These are phyloP conservation scores for Apodemus speciosus DNA, from an alignment of 2,113 vertebrate species.

Conservation along the genomic window DNA sequence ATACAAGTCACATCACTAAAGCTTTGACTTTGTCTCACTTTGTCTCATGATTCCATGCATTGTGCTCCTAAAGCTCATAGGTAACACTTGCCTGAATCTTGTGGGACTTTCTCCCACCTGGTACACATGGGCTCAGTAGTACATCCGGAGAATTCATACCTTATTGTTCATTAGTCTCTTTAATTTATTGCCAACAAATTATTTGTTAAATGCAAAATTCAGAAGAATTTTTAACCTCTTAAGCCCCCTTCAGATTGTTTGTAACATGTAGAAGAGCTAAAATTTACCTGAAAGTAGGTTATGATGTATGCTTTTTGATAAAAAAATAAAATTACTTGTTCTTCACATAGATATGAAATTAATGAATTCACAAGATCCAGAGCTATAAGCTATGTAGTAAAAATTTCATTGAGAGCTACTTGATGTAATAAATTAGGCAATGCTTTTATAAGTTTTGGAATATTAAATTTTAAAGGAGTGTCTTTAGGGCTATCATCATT, in stretches of 20 bases:
- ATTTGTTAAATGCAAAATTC: neutral
- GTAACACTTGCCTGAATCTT: neutral
- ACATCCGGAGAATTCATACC: neutral
- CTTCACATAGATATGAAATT: neutral
- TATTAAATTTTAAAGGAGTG: neutral
- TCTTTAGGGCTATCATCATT: neutral
- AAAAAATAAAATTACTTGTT: neutral
- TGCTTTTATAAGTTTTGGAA: neutral
- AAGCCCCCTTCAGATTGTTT: neutral
- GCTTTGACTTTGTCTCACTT: neutral
- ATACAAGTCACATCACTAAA: neutral
- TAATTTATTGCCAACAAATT: neutral
- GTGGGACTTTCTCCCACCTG: neutral
- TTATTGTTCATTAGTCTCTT: neutral
- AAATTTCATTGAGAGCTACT: neutral
- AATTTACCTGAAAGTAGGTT: neutral
- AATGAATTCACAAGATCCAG: neutral
- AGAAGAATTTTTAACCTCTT: neutral
- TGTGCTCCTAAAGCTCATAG: neutral
- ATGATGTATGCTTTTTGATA: neutral
- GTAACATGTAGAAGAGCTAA: neutral
- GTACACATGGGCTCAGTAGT: neutral
- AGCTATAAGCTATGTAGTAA: neutral
- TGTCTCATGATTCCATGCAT: neutral
- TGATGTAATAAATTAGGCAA: neutral